Percentiles rank a stretch among this genome's conserved stretches.
Evolutionary conservation across 2,113 vertebrate species (phyloP).

Genomic region (Crotalus tigris): DNA sequence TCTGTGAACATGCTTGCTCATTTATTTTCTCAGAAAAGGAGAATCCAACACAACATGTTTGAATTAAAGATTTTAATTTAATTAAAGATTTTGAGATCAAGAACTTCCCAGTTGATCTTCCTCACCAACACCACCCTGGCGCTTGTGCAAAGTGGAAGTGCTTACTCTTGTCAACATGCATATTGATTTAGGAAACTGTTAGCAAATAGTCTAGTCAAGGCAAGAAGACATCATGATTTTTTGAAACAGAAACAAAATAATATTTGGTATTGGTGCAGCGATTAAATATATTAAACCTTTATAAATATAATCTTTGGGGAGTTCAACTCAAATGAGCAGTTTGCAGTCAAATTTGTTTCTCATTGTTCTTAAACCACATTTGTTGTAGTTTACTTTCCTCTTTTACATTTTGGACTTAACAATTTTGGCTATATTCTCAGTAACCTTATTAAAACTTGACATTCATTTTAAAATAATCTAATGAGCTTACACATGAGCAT

Average conservation of each 20-base stretch:
- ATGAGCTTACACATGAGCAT: neutral
- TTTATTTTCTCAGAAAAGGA: neutral
- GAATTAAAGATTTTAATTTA: neutral
- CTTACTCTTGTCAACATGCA: neutral
- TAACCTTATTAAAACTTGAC: neutral
- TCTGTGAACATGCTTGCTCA: neutral
- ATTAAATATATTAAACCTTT: neutral
- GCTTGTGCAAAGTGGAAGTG: neutral
- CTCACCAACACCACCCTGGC: neutral
- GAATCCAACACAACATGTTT: neutral
- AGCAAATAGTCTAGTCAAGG: neutral
- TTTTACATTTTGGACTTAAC: neutral
- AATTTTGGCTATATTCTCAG: neutral
- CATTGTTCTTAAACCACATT: neutral
- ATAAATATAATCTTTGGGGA: neutral
- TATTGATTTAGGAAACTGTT: neutral
- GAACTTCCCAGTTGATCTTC: neutral
- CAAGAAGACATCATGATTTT: neutral
- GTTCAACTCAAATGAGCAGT: neutral
- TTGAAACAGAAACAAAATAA: neutral
- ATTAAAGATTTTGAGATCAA: neutral
- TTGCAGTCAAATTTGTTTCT: conserved; percentile 8
- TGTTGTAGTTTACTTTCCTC: neutral
- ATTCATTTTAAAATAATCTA: neutral
- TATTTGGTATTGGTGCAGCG: neutral